A percentile compares a stretch with the other conserved stretches of the same genome.
phyloP scores from a whole-genome alignment of 2,113 vertebrate genomes.

The Lasiurus borealis region DNA sequence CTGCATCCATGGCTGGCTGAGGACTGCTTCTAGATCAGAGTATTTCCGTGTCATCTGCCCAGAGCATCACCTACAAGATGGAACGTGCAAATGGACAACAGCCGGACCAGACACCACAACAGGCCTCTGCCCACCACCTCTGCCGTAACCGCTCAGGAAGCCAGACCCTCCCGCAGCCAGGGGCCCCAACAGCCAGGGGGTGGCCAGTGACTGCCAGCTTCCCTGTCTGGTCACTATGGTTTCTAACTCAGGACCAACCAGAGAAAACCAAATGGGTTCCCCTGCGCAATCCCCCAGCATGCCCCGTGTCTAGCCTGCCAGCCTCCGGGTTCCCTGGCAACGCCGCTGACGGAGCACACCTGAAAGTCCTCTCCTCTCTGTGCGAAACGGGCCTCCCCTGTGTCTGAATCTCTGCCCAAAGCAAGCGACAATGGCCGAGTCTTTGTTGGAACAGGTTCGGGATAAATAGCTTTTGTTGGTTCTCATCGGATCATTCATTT shows the following conservation, averaged over 20 bases:
- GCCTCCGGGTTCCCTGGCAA: background rate
- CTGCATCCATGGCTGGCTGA: background rate
- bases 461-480: background rate
- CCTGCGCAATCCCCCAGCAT: background rate
- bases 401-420: background rate
- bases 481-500: background rate
- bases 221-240: background rate
- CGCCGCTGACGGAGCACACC: background rate
- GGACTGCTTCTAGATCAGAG: background rate
- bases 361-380: background rate
- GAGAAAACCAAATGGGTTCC: background rate
- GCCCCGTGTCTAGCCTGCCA: background rate
- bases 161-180: background rate
- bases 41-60: background rate
- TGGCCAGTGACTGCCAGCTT: background rate
- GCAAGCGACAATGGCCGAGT: background rate
- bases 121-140: background rate
- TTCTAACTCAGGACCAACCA: background rate
- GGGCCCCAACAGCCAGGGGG: background rate
- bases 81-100: background rate
- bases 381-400: background rate
- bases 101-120: background rate
- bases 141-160: background rate
- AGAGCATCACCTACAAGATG: background rate
- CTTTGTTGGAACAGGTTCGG: background rate